Evolutionary conservation across 37 sponge, comb jelly and placozoan species (phyloP).

Genomic region (Aplysina aerophoba): DNA sequence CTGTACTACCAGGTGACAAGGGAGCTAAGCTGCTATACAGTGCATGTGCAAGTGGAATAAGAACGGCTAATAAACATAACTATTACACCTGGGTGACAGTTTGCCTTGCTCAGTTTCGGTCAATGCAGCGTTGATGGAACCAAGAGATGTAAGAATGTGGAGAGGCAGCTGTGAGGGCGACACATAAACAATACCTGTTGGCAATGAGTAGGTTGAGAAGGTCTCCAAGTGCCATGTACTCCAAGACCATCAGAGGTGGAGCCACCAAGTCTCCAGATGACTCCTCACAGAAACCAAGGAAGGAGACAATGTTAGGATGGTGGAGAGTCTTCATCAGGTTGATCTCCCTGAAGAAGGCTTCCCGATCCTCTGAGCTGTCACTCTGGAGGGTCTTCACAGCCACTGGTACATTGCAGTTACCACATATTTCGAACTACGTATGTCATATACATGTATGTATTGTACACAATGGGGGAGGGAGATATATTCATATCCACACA

Average conservation of each 20-base stretch:
- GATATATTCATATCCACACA: neutral
- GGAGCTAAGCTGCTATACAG: too few species aligned
- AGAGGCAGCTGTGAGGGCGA: too few species aligned
- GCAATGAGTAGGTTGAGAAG: slow-evolving; percentile 26
- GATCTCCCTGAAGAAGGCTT: slow-evolving; percentile 3
- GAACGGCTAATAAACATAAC: too few species aligned
- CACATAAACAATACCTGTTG: neutral
- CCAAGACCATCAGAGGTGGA: slow-evolving; percentile 27
- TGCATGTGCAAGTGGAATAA: too few species aligned
- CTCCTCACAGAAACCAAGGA: slow-evolving; percentile 5
- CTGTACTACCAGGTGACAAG: too few species aligned
- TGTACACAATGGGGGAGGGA: neutral
- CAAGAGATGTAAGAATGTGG: too few species aligned
- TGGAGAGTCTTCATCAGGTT: slow-evolving; percentile 17
- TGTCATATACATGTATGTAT: neutral
- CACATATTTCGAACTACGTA: neutral
- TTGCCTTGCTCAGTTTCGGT: too few species aligned
- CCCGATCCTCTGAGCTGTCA: neutral
- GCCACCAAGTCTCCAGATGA: neutral
- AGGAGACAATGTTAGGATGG: slow-evolving; percentile 27
- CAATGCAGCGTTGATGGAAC: too few species aligned
- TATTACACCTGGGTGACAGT: too few species aligned
- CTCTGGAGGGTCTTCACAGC: slow-evolving; percentile 26
- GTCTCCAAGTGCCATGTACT: slow-evolving; percentile 20
- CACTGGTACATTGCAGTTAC: slow-evolving; percentile 7